These are phyloP conservation scores for Amblyjoppa fuscipennis DNA, from an alignment of 2,888 invertebrate genomes.

Conservation along the genomic window DNA sequence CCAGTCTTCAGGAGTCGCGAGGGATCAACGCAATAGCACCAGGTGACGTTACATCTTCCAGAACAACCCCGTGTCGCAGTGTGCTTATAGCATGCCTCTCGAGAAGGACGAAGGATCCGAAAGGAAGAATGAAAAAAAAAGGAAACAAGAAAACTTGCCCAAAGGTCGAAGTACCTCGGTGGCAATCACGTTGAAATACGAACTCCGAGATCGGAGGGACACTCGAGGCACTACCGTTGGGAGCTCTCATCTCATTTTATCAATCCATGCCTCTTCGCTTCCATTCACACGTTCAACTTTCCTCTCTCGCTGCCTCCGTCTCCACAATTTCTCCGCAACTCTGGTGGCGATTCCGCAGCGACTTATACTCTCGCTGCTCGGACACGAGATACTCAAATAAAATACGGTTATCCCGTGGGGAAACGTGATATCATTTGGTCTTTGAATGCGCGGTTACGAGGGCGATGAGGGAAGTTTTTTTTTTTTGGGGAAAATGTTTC, in stretches of 20 bases:
- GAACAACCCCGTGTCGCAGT: conserved; percentile 30
- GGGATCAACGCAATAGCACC: background rate
- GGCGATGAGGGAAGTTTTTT: background rate
- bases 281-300: conserved; percentile 30
- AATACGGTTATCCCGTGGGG: background rate
- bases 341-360: background rate
- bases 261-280: conserved; percentile 70
- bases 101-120: conserved; percentile 5
- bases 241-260: conserved; percentile 72
- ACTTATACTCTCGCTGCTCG: background rate
- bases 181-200: conserved; percentile 68
- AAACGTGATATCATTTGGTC: background rate
- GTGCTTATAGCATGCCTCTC: conserved; percentile 34
- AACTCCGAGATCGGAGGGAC: conserved; percentile 59
- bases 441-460: background rate
- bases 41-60: background rate
- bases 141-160: conserved; percentile 39
- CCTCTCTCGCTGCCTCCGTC: background rate
- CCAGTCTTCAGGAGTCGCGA: background rate
- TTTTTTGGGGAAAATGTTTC: background rate
- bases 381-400: background rate
- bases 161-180: conserved; percentile 44
- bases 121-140: conserved; percentile 26
- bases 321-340: conserved; percentile 14
- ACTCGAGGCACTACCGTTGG: conserved; percentile 70